These are phyloP conservation scores for Bombus fervidus DNA, from an alignment of 1,140 invertebrate genomes.

Conservation along the genomic window DNA sequence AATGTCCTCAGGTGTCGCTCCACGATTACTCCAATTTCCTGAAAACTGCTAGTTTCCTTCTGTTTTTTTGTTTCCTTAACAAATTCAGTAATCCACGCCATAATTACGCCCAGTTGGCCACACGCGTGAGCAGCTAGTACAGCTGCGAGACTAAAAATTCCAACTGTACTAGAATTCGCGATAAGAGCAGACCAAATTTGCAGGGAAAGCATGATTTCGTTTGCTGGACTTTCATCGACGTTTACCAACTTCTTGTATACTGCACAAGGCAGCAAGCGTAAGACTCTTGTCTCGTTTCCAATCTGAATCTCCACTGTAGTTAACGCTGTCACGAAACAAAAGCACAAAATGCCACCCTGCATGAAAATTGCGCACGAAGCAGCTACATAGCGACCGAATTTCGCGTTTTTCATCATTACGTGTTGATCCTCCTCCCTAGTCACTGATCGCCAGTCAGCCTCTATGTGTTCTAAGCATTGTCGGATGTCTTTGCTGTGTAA, in stretches of 20 bases:
- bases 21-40: constrained; percentile 40
- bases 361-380: constrained; percentile 29
- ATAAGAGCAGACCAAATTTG: constrained; percentile 45
- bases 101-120: constrained; percentile 54
- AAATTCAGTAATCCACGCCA: constrained; percentile 28
- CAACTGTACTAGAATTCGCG: constrained; percentile 28
- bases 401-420: constrained; percentile 49
- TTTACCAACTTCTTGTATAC: constrained; percentile 41
- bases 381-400: constrained; percentile 36
- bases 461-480: constrained; percentile 48
- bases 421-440: neutral
- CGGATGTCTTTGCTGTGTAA: constrained; percentile 37
- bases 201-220: constrained; percentile 47
- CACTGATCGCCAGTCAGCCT: constrained; percentile 48
- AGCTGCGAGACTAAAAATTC: constrained; percentile 43
- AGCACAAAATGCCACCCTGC: constrained; percentile 36
- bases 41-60: neutral
- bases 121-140: constrained; percentile 58
- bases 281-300: constrained; percentile 3
- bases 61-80: neutral
- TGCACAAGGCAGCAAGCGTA: constrained; percentile 40
- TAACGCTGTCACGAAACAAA: constrained; percentile 5
- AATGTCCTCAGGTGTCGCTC: constrained; percentile 55
- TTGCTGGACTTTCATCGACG: constrained; percentile 18
- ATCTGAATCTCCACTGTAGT: neutral